Evolutionary conservation across 2,113 vertebrate species (phyloP).

Genomic region (Marcusenius ussheri): DNA sequence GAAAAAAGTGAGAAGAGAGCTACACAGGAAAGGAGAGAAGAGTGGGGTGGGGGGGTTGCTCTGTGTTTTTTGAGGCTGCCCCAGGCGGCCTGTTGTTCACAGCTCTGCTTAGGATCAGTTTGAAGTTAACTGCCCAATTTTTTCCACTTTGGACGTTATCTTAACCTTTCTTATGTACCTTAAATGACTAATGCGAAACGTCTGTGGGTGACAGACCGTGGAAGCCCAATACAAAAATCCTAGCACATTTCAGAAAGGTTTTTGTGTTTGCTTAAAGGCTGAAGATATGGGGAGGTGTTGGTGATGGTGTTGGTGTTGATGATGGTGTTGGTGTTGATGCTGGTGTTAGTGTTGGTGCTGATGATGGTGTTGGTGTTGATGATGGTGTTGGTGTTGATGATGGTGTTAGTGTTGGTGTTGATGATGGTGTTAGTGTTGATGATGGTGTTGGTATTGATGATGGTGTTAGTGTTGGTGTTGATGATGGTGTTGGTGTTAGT

Average conservation of each 20-base stretch:
- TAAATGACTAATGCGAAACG: conserved; percentile 38
- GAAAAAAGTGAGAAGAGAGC: neutral
- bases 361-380: conserved; percentile 19
- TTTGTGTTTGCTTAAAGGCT: conserved; percentile 12
- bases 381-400: no score
- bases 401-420: conserved; percentile 13
- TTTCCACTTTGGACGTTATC: conserved; percentile 48
- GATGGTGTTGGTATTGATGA: no score
- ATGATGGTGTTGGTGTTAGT: conserved; percentile 23
- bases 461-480: conserved; percentile 26
- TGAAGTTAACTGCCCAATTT: conserved; percentile 46
- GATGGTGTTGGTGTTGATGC: no score
- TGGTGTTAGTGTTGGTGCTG: conserved; percentile 26
- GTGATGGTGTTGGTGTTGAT: conserved; percentile 19
- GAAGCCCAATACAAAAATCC: conserved; percentile 20
- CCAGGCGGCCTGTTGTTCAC: conserved; percentile 39
- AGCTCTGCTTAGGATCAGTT: conserved; percentile 46
- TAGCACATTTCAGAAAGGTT: conserved; percentile 22
- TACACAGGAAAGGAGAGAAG: conserved; percentile 6
- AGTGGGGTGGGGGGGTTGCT: conserved; percentile 7
- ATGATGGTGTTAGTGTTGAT: conserved; percentile 15
- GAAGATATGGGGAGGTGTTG: conserved; percentile 25
- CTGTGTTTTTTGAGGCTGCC: conserved; percentile 24
- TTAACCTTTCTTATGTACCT: conserved; percentile 48
- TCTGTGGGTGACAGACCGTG: conserved; percentile 31